Evolutionary conservation across 2,888 invertebrate genomes (phyloP).

Genomic region (Criorhina ranunculi): DNA sequence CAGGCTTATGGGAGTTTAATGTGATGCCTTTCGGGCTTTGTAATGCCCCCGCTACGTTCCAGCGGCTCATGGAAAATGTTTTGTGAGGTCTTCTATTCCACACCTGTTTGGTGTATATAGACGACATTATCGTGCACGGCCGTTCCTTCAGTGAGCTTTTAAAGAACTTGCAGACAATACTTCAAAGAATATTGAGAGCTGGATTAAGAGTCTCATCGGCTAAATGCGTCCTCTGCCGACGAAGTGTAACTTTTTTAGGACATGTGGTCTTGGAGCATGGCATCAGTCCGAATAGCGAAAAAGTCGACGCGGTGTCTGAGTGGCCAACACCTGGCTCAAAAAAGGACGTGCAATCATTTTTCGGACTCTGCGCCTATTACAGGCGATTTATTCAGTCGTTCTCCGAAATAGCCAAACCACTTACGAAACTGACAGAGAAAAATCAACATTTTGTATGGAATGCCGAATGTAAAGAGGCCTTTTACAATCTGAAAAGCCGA

Average conservation of each 20-base stretch:
- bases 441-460: background rate
- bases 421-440: constrained; percentile 1
- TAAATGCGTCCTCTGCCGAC: background rate
- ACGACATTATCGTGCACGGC: too few species aligned
- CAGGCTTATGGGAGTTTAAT: too few species aligned
- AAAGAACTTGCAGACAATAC: too few species aligned
- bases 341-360: background rate
- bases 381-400: constrained; percentile 23
- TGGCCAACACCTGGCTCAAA: too few species aligned
- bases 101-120: too few species aligned
- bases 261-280: background rate
- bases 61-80: too few species aligned
- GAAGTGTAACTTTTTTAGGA: background rate
- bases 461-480: background rate
- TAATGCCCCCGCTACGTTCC: too few species aligned
- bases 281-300: background rate
- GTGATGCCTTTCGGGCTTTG: too few species aligned
- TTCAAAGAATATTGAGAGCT: too few species aligned
- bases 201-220: too few species aligned
- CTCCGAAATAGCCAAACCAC: constrained; percentile 11
- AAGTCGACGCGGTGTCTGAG: background rate
- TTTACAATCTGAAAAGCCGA: background rate
- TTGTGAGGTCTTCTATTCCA: too few species aligned
- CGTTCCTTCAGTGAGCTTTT: too few species aligned
- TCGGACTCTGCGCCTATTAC: constrained; percentile 22